Evolutionary conservation across 2,888 invertebrate species (phyloP).

Genomic region (Drosophila conformis): DNA sequence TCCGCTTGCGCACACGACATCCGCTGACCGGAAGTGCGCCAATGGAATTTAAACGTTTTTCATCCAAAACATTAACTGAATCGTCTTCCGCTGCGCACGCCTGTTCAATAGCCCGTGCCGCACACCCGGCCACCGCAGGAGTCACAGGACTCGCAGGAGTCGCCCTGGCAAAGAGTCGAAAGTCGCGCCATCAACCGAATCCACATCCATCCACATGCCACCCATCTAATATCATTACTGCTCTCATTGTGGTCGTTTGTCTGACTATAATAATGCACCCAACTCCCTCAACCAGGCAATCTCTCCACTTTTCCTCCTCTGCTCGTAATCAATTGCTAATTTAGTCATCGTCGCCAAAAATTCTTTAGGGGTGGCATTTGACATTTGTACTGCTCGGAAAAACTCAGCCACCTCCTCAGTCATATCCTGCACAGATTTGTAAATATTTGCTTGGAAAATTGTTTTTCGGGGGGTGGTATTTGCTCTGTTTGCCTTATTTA

Average conservation of each 20-base stretch:
- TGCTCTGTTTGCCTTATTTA: conserved; percentile 20
- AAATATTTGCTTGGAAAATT: conserved; percentile 68
- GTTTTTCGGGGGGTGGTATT: conserved; percentile 46
- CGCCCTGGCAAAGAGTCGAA: conserved; percentile 4
- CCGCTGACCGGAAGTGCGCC: conserved; percentile 80
- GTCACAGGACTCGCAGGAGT: conserved; percentile 62
- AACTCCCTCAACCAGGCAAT: conserved; percentile 7
- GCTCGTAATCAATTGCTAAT: conserved; percentile 70
- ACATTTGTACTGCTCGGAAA: conserved; percentile 1
- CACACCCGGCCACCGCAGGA: conserved; percentile 59
- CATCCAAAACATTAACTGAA: conserved; percentile 80
- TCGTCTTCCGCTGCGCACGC: conserved; percentile 76
- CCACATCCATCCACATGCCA: conserved; percentile 17
- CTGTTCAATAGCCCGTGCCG: conserved; percentile 71
- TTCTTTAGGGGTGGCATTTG: conserved; percentile 59
- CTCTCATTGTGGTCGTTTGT: conserved; percentile 76
- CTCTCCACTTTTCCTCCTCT: conserved; percentile 6
- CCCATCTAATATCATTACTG: conserved; percentile 70
- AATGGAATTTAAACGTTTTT: conserved; percentile 80
- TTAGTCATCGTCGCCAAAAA: conserved; percentile 67
- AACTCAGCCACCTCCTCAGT: conserved; percentile 1
- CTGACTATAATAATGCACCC: conserved; percentile 20
- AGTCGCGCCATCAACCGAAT: conserved; percentile 2
- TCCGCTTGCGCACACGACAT: conserved; percentile 83
- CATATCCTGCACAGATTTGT: conserved; percentile 50